Conservation (phyloP, 64 coral and sea anemone genomes). For the Dendrophyllia cribrosa region DNA sequence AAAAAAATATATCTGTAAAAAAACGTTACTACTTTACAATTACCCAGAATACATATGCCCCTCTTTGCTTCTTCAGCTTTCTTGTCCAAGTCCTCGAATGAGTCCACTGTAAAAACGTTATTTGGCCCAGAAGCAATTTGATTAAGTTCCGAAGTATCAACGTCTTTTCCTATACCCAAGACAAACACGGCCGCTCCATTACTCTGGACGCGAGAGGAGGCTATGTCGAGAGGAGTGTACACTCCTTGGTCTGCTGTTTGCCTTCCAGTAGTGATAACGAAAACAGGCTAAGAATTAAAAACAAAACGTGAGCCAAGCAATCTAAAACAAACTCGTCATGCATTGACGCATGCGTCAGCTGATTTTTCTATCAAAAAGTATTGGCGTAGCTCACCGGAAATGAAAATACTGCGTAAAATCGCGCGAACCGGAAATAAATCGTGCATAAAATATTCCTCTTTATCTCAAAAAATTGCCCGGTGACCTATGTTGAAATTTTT, state of each 20-base stretch:
- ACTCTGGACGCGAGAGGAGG: neutral
- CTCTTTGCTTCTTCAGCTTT: neutral
- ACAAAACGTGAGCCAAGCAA: no score
- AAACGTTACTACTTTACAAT: neutral
- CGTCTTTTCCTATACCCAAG: conserved; percentile 1
- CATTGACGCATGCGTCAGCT: no score
- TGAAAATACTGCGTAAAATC: no score
- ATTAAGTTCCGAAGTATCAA: conserved; percentile 10
- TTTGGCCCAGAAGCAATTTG: conserved; percentile 40
- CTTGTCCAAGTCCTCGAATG: conserved; percentile 27
- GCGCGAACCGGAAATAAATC: no score
- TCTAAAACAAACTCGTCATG: no score
- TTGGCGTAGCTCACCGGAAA: no score
- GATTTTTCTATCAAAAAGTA: no score
- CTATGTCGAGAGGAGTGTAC: neutral
- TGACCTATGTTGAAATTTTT: no score
- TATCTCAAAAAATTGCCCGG: no score
- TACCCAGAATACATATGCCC: neutral
- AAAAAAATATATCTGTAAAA: no score
- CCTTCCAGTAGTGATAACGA: conserved; percentile 52
- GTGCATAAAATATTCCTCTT: no score
- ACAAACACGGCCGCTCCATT: conserved; percentile 2
- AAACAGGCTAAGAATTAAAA: conserved; percentile 18
- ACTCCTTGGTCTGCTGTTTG: conserved; percentile 25
- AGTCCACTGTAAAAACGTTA: conserved; percentile 20